These are phyloP conservation scores for Harmothoe impar DNA, from an alignment of 2,888 invertebrate species.

Conservation along the genomic window DNA sequence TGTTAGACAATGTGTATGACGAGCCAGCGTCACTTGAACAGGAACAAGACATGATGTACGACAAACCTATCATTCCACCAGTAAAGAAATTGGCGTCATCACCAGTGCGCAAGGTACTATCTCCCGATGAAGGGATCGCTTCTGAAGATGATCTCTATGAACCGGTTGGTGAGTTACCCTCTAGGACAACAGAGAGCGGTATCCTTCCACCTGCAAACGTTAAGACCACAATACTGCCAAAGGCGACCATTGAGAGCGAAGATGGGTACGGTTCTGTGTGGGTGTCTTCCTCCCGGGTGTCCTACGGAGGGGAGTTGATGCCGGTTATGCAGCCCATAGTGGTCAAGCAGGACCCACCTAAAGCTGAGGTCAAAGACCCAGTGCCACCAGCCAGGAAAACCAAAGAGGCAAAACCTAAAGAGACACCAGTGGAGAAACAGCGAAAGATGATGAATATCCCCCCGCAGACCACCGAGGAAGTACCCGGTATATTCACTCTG, in stretches of 20 bases:
- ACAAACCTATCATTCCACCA: not conserved
- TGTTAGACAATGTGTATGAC: not conserved
- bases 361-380: not conserved
- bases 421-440: not conserved
- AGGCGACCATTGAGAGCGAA: not conserved
- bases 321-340: conserved; percentile 8
- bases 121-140: not conserved
- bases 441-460: not conserved
- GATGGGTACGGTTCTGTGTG: conserved; percentile 7
- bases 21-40: not conserved
- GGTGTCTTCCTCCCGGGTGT: not conserved
- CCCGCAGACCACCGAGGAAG: not conserved
- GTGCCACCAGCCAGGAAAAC: not conserved
- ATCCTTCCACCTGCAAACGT: not conserved
- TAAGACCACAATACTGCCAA: not conserved
- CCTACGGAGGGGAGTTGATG: not conserved
- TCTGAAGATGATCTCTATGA: conserved; percentile 35
- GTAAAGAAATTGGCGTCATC: not conserved
- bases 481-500: not conserved
- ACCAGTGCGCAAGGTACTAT: not conserved
- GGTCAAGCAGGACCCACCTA: not conserved
- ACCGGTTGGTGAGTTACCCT: not conserved
- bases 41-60: not conserved
- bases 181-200: not conserved
- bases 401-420: not conserved